Conservation (phyloP, 2,888 invertebrate species). For the Mayetiola destructor region DNA sequence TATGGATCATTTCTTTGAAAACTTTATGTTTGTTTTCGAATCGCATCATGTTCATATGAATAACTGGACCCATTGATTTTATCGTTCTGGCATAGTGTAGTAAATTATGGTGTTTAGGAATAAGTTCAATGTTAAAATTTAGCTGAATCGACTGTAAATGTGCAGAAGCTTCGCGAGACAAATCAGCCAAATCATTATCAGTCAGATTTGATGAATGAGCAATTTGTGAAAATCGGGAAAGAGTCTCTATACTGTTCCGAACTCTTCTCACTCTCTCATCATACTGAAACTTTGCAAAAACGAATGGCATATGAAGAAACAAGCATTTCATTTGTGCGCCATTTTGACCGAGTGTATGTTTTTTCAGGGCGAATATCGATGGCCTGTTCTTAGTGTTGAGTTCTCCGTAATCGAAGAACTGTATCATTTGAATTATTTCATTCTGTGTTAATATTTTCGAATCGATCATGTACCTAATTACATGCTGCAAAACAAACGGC, state of each 20-base stretch:
- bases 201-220: no score
- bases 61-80: background rate
- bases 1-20: background rate
- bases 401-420: background rate
- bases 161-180: no score
- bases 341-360: background rate
- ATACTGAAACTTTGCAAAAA: no score
- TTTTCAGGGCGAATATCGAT: background rate
- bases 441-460: background rate
- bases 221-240: no score
- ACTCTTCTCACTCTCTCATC: no score
- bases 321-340: background rate
- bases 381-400: background rate
- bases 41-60: background rate
- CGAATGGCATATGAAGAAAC: background rate
- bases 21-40: background rate
- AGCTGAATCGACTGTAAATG: no score
- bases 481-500: background rate
- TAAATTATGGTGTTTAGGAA: no score
- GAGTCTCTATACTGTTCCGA: no score
- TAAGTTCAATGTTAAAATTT: no score
- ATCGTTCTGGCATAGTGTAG: background rate
- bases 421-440: background rate
- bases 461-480: background rate
- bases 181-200: no score